Conservation (phyloP, 2,113 vertebrate genomes). For the Aix galericulata region DNA sequence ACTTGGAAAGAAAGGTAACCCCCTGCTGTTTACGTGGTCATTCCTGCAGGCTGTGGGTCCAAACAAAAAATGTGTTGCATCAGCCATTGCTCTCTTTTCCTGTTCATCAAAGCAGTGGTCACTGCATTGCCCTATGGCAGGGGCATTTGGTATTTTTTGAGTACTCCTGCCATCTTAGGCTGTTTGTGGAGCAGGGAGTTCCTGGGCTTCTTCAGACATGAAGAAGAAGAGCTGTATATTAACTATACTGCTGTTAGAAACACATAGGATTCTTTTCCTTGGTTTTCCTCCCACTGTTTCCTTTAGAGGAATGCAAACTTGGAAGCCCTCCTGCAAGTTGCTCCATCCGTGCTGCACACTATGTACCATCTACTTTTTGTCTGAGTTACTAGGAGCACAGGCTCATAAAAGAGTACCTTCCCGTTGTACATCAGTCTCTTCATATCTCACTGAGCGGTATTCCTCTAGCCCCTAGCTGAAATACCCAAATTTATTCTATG, state of each 20-base stretch:
- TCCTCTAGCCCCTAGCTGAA: not conserved
- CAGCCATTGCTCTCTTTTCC: not conserved
- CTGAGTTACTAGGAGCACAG: rapidly evolving
- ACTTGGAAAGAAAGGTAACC: conserved; percentile 93
- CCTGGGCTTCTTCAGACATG: not conserved
- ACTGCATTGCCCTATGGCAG: not conserved
- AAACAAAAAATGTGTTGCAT: not conserved
- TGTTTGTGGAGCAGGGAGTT: not conserved
- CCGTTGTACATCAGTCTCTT: not conserved
- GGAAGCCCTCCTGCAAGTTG: not conserved
- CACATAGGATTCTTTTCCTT: not conserved
- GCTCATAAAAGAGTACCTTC: not conserved
- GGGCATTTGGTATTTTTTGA: not conserved
- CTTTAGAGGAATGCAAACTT: not conserved
- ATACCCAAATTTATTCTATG: not conserved
- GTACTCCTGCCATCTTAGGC: not conserved
- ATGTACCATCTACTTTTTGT: not conserved
- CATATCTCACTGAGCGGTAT: not conserved
- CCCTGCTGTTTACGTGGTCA: rapidly evolving
- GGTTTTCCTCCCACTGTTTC: not conserved
- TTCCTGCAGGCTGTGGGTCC: not conserved
- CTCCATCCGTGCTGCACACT: not conserved
- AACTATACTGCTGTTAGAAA: not conserved
- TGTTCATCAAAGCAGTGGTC: not conserved
- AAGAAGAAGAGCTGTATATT: not conserved